Base-by-base conservation (phyloP, 2,888 invertebrate species). In the Eudasyphora cyanicolor region DNA sequence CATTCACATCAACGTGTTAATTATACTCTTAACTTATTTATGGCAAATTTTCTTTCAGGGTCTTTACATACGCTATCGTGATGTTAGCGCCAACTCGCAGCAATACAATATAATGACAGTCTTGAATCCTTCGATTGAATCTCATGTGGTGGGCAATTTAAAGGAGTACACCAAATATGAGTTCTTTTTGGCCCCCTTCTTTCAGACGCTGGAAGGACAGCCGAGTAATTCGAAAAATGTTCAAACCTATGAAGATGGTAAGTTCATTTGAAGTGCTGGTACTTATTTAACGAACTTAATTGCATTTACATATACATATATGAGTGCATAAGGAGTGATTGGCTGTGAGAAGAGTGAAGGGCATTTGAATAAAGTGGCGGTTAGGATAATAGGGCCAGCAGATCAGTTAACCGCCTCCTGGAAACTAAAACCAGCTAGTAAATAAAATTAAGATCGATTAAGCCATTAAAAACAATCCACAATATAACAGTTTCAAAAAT, bases 171-270 rank as follows among this genome's bases (percentile, higher is more conserved):
- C 96, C 19, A 95, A 95, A 90, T 98, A 98, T 91, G 97, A 97
- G 91, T 96, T 98, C 90, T 97, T 97, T 90, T 94, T 98, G 82
- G 95, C 96, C 42, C 97, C 97, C 0, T 98, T 96, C 92, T 96
- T 95, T 92, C 95, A 95, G 88, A 95, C 94, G n/a, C 94, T 97
- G 42, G 96, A 98, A 91, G 98, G 98, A 5, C 96, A 97, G 90
- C 98, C 98, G 60, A 98, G 98, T 82, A 99, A 98, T 92, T 96
- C 97, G 45, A 95, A 96, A 91, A 94, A 95, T 67, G 96, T 96
- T 57, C 95, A 95, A 86, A 98, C 98, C 6, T 94, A 96, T 83
- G 98, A 98, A 93, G 98, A 98, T 91, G 94, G 94, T 94, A 89
- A 93, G 93, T 87, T 17, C n/a, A n/a, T n/a, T n/a, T n/a, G n/a